Conservation (phyloP, 1,140 invertebrate species). For the Zeugodacus cucurbitae region DNA sequence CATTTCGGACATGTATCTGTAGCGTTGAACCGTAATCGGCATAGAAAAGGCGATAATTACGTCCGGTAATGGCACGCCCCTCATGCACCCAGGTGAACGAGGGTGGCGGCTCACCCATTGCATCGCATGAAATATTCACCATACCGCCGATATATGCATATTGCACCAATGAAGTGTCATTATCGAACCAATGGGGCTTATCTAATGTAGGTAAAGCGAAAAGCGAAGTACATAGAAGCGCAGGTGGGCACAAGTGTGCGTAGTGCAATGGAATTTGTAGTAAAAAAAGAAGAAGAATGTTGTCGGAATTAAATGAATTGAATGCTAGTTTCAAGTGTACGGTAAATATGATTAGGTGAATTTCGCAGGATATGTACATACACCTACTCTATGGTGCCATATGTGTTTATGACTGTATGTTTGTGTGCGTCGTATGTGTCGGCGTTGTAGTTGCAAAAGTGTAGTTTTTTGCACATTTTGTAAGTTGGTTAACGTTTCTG, state of each 20-base stretch:
- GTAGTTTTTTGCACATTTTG: neutral
- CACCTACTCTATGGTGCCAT: neutral
- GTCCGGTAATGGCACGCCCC: conserved; percentile 59
- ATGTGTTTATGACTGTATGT: neutral
- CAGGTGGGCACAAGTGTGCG: neutral
- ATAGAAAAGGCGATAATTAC: conserved; percentile 63
- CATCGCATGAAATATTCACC: conserved; percentile 72
- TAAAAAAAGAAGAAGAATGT: neutral
- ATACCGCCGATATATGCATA: conserved; percentile 68
- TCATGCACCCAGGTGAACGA: conserved; percentile 70
- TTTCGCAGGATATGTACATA: neutral
- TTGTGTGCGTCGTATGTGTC: neutral
- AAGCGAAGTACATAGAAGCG: neutral
- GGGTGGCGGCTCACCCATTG: conserved; percentile 70
- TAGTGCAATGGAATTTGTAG: neutral
- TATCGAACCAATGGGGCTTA: conserved; percentile 59
- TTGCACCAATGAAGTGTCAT: conserved; percentile 59
- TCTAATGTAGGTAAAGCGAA: conserved; percentile 46
- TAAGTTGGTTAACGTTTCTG: neutral
- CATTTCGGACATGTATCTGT: conserved; percentile 67
- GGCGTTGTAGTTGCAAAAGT: neutral
- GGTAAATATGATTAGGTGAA: conserved; percentile 16
- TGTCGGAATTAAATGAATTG: neutral
- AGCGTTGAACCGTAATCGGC: conserved; percentile 66
- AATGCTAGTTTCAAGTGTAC: conserved; percentile 18